Percentiles rank a stretch among this genome's conserved stretches.
phyloP scores from a whole-genome alignment of 2,888 invertebrate species.

The Ditula angustiorana region DNA sequence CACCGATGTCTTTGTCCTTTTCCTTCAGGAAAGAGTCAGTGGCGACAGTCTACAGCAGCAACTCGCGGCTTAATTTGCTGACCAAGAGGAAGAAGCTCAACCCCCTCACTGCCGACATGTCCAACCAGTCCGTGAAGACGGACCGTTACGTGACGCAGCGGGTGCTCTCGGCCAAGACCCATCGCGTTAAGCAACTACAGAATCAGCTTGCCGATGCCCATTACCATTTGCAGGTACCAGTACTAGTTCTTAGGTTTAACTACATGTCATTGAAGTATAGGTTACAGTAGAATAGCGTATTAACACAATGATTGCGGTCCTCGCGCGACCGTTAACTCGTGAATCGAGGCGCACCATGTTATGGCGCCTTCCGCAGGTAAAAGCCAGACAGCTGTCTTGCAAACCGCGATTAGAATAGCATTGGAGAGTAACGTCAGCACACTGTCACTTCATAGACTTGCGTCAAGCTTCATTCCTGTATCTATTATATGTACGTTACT shows the following conservation, averaged over 20 bases:
- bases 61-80: conserved; percentile 71
- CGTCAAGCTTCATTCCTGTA: no score
- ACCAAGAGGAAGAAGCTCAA: conserved; percentile 72
- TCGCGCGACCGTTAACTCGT: no score
- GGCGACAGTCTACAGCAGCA: conserved; percentile 79
- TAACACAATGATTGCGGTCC: no score
- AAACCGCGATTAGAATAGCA: no score
- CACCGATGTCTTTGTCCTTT: not conserved
- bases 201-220: conserved; percentile 93
- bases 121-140: conserved; percentile 57
- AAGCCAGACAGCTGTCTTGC: no score
- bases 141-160: conserved; percentile 84
- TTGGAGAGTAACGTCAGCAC: no score
- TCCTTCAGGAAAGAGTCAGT: conserved; percentile 72
- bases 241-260: not conserved
- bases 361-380: no score
- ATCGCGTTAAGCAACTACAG: conserved; percentile 91
- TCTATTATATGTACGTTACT: no score
- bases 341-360: no score
- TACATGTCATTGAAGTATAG: no score
- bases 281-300: no score
- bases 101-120: conserved; percentile 63
- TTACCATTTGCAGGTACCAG: conserved; percentile 88
- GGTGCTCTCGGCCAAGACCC: conserved; percentile 91
- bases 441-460: no score